These are phyloP conservation scores for Heliconius erato DNA, from an alignment of 2,888 invertebrate species.

Conservation along the genomic window DNA sequence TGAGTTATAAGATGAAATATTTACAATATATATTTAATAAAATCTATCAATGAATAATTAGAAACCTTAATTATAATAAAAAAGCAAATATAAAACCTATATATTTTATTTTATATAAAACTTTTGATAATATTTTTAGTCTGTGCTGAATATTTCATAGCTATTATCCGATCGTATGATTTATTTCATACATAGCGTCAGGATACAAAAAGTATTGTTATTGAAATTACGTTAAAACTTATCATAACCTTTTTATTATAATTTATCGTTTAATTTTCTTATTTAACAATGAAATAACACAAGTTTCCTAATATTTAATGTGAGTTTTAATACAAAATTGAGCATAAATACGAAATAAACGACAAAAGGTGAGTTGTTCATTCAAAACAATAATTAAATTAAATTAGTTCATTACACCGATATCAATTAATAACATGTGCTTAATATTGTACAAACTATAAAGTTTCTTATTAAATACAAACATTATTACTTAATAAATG, in stretches of 20 bases:
- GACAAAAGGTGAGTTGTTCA: constrained; percentile 71
- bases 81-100: neutral
- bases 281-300: constrained; percentile 64
- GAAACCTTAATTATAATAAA: neutral
- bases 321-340: constrained; percentile 58
- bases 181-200: constrained; percentile 52
- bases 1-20: neutral
- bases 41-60: neutral
- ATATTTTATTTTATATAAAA: neutral
- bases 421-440: constrained; percentile 77
- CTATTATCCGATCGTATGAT: constrained; percentile 47
- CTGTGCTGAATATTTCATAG: constrained; percentile 22
- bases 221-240: constrained; percentile 63
- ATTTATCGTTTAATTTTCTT: constrained; percentile 74
- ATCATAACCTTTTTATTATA: constrained; percentile 75
- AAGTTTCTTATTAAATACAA: constrained; percentile 67
- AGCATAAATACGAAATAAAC: constrained; percentile 56
- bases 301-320: constrained; percentile 53
- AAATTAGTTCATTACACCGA: constrained; percentile 69
- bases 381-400: constrained; percentile 75
- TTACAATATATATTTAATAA: neutral
- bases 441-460: constrained; percentile 78
- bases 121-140: constrained; percentile 4
- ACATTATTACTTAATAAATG: constrained; percentile 69
- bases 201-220: constrained; percentile 72